Base-by-base conservation (phyloP, 1,140 invertebrate species). In the Microplitis mediator region DNA sequence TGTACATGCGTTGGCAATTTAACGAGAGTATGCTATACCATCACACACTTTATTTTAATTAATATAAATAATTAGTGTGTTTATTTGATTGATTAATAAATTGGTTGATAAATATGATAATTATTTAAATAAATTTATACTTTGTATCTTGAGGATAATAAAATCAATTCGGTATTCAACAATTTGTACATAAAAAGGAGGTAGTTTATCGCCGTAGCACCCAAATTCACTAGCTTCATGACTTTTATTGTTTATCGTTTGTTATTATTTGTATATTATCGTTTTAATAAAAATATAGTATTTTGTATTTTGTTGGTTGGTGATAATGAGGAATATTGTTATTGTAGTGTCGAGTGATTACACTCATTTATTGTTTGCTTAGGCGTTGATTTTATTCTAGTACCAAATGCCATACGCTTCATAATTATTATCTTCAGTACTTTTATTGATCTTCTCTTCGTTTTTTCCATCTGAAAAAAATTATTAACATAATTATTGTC, bases 131-230 rank as follows among this genome's bases (percentile, higher is more conserved):
- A 3, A 9, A 58, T 3, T 23, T 58, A 58, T 58, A 23, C 9
- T 58, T 71, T 78, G 77, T 78, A 80, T 80, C 76, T 82, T 78
- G 77, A 81, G 76, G 76, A 76, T 81, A 81, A 79, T 75, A 78
- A 77, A 66, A 74, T 79, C 69, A 79, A 82, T 82, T 82, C 79
- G 80, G 73, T 79, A 60, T 68, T 75, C 52, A 69, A 74, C 71
- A 69, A 67, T 86, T 86, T 86, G 84, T 86, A 86, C 82, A 85
- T 77, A 62, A 80, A 80, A 69, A 73, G 77, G 85, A 86, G 84
- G 83, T 85, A 85, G 84, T 80, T 75, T 81, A 81, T 84, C 77
- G 80, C 79, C 76, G 74, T 78, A 84, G 82, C 81, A 82, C 82
- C 79, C 71, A 72, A 60, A 71, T 75, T 76, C 74, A 74, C 60